These are phyloP conservation scores for Alligator sinensis DNA, from an alignment of 2,113 vertebrate genomes.

Conservation along the genomic window DNA sequence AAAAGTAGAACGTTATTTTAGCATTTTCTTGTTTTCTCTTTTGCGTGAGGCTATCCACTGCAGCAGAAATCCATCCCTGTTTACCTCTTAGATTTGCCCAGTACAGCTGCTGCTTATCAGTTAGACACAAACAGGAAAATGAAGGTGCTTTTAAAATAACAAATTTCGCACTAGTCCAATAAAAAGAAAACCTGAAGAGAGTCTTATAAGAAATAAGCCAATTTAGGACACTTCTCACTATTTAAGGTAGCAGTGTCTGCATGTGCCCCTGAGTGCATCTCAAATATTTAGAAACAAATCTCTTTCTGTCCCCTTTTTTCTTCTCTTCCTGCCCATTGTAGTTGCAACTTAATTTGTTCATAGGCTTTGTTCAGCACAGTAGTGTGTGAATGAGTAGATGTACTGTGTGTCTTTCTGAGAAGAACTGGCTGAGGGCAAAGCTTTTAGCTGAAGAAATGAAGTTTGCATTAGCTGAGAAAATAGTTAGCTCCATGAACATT, in stretches of 20 bases:
- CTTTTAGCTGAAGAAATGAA: neutral
- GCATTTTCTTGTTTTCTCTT: neutral
- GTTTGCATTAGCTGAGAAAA: neutral
- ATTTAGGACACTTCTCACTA: neutral
- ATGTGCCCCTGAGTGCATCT: neutral
- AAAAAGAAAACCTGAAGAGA: neutral
- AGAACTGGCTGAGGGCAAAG: neutral
- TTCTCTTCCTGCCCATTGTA: too few relatives aligned
- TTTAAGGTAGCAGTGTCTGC: neutral
- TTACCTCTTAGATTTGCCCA: neutral
- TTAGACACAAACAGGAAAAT: neutral
- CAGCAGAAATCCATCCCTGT: neutral
- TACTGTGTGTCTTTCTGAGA: neutral
- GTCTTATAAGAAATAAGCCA: neutral
- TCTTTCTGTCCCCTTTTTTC: neutral
- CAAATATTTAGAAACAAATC: accelerated
- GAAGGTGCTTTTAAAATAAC: neutral
- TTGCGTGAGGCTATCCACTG: neutral
- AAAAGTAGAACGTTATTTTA: neutral
- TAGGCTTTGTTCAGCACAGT: neutral
- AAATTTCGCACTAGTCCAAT: accelerated
- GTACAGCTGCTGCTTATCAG: neutral
- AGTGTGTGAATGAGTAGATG: neutral
- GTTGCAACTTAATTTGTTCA: neutral
- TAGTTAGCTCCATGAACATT: neutral